A percentile compares a stretch with the other conserved stretches of the same genome.
phyloP scores from a whole-genome alignment of 1,140 invertebrate genomes.

The Aphelenchoides avenae region DNA sequence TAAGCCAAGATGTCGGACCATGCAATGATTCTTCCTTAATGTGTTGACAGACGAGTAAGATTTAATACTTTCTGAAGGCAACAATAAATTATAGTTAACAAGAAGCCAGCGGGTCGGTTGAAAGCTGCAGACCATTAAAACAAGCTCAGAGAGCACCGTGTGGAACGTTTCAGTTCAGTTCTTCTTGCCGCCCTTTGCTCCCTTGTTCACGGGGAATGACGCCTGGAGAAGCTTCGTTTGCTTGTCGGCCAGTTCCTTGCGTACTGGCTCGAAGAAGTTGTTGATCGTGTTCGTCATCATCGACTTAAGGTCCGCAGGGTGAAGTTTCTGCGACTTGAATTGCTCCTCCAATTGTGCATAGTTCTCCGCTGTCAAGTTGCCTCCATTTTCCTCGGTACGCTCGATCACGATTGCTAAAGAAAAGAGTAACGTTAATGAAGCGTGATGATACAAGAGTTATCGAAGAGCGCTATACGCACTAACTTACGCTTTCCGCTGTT shows the following conservation, averaged over 20 bases:
- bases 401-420: constrained; percentile 40
- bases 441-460: too few relatives aligned
- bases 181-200: constrained; percentile 19
- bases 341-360: constrained; percentile 34
- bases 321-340: constrained; percentile 37
- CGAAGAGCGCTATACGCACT: too few relatives aligned
- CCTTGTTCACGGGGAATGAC: constrained; percentile 16
- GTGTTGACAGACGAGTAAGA: too few relatives aligned
- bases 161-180: constrained; percentile 18
- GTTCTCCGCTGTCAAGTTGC: constrained; percentile 36
- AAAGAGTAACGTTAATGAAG: constrained; percentile 1
- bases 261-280: constrained; percentile 8
- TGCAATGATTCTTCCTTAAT: too few relatives aligned
- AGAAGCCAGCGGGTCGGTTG: too few relatives aligned
- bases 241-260: neutral
- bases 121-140: too few relatives aligned
- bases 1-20: too few relatives aligned
- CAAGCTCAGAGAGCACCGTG: too few relatives aligned
- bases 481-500: constrained; percentile 12
- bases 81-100: too few relatives aligned
- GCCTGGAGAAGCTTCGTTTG: constrained; percentile 16
- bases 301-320: constrained; percentile 54
- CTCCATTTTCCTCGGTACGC: constrained; percentile 47
- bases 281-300: constrained; percentile 17
- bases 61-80: too few relatives aligned